Evolutionary conservation across 2,113 vertebrate species (phyloP).

Genomic region (Pardalotus punctatus): DNA sequence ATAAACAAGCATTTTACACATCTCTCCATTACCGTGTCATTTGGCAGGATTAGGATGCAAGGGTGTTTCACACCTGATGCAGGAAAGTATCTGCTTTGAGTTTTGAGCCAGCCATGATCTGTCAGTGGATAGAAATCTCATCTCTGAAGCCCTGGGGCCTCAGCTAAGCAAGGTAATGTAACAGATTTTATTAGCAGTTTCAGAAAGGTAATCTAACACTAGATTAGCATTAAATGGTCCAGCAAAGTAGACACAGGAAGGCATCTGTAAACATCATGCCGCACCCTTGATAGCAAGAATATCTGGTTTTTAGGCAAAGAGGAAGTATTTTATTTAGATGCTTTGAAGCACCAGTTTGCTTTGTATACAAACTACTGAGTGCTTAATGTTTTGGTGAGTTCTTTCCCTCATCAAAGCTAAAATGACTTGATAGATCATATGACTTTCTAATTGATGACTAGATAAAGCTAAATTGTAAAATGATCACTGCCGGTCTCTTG

Average conservation of each 20-base stretch:
- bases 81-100: not conserved
- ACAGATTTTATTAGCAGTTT: slow-evolving; percentile 30
- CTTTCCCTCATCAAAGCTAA: slow-evolving; percentile 29
- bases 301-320: not conserved
- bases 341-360: not conserved
- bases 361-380: slow-evolving; percentile 9
- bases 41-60: not conserved
- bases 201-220: slow-evolving; percentile 29
- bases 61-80: not conserved
- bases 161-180: not conserved
- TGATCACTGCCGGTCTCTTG: not conserved
- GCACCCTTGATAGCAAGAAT: not conserved
- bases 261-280: not conserved
- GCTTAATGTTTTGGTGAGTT: slow-evolving; percentile 51
- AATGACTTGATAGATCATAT: not conserved
- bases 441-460: slow-evolving; percentile 44
- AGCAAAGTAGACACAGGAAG: not conserved
- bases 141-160: slow-evolving; percentile 2
- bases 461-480: slow-evolving; percentile 60
- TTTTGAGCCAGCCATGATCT: not conserved
- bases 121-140: slow-evolving; percentile 17
- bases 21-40: not conserved
- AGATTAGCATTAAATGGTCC: slow-evolving; percentile 44
- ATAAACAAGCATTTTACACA: not conserved
- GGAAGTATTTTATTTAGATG: slow-evolving; percentile 5